phyloP scores from a whole-genome alignment of 2,113 vertebrate genomes.

The Amazona vittata region DNA sequence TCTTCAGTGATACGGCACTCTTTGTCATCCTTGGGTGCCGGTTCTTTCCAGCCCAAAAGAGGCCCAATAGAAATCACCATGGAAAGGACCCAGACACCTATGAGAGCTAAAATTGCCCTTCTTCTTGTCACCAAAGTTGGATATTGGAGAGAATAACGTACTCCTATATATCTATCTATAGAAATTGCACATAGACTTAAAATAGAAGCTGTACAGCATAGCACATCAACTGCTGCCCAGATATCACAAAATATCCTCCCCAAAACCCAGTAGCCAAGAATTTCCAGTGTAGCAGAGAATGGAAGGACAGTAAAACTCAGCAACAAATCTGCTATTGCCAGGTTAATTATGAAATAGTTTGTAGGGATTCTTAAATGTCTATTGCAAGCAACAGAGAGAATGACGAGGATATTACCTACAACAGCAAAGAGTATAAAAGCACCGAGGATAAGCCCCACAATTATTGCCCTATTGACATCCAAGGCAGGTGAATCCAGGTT shows the following conservation, averaged over 20 bases:
- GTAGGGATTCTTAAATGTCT: constrained; percentile 94
- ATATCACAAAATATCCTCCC: constrained; percentile 95
- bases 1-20: constrained; percentile 92
- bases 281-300: constrained; percentile 91
- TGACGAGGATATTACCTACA: constrained; percentile 93
- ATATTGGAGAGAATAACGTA: constrained; percentile 92
- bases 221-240: constrained; percentile 95
- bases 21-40: constrained; percentile 86
- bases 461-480: constrained; percentile 84
- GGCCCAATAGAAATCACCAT: constrained; percentile 97
- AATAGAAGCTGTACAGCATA: constrained; percentile 97
- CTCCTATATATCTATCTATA: constrained; percentile 95
- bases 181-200: constrained; percentile 96
- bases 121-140: constrained; percentile 91
- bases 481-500: constrained; percentile 75
- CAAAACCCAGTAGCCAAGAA: constrained; percentile 91
- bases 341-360: constrained; percentile 96
- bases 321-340: constrained; percentile 94
- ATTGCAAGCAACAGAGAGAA: constrained; percentile 95
- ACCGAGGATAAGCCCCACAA: constrained; percentile 89
- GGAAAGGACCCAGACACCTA: constrained; percentile 91
- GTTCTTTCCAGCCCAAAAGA: constrained; percentile 94
- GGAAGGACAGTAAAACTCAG: constrained; percentile 93
- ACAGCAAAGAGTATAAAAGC: constrained; percentile 95
- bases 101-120: constrained; percentile 89